Percentiles rank a stretch among this genome's conserved stretches.
These are phyloP conservation scores for Pangasius macronema DNA, from an alignment of 2,797 vertebrate genomes.

Conservation along the genomic window DNA sequence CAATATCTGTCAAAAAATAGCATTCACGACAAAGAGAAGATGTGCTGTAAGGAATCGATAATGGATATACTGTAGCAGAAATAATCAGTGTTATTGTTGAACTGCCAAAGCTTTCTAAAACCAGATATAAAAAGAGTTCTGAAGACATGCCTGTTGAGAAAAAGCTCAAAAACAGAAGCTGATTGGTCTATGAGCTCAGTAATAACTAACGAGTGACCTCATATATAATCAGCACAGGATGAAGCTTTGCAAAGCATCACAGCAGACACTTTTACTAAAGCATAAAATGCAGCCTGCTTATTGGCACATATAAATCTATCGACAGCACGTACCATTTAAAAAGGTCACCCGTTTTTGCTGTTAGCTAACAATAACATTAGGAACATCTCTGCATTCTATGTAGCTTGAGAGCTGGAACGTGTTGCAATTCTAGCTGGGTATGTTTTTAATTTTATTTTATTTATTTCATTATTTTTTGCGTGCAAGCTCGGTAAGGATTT, in stretches of 20 bases:
- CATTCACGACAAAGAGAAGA: conserved; percentile 23
- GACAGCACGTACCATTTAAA: conserved; percentile 16
- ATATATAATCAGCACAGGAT: conserved; percentile 26
- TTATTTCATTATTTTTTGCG: conserved; percentile 14
- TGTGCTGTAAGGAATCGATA: conserved; percentile 36
- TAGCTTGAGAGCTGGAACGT: conserved; percentile 19
- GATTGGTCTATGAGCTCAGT: conserved; percentile 46
- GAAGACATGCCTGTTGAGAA: conserved; percentile 39
- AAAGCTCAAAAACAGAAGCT: conserved; percentile 35
- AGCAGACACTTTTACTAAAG: conserved; percentile 42
- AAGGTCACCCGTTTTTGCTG: conserved; percentile 26
- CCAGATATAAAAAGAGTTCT: conserved; percentile 5
- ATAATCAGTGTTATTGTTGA: conserved; percentile 3
- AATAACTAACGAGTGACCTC: conserved; percentile 29
- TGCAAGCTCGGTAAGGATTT: conserved; percentile 15
- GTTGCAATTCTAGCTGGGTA: conserved; percentile 4
- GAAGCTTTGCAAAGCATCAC: conserved; percentile 44
- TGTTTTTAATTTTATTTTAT: background rate
- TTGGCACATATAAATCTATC: conserved; percentile 45
- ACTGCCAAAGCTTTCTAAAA: background rate
- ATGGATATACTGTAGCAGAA: conserved; percentile 38
- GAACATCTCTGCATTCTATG: conserved; percentile 4
- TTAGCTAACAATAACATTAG: conserved; percentile 24
- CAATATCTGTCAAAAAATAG: conserved; percentile 11
- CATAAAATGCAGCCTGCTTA: conserved; percentile 44